Evolutionary conservation across 2,113 vertebrate species (phyloP).

Genomic region (Tinamus guttatus): DNA sequence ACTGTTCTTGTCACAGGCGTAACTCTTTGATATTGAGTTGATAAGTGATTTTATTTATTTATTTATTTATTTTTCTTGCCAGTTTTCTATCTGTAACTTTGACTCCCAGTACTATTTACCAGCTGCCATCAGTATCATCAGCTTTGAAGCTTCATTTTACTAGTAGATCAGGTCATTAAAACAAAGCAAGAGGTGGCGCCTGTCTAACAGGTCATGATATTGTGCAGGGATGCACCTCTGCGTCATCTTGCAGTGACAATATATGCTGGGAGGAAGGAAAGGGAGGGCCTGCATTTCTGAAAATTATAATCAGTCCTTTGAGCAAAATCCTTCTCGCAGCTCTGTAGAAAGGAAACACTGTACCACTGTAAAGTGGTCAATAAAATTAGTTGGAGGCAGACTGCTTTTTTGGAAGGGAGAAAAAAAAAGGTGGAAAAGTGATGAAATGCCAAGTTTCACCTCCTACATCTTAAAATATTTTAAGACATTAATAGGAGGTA

Average conservation of each 20-base stretch:
- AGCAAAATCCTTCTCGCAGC: neutral
- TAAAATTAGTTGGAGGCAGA: neutral
- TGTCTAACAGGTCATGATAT: conserved; percentile 44
- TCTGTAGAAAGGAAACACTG: neutral
- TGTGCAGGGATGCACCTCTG: conserved; percentile 9
- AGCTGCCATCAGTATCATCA: neutral
- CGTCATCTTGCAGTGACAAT: conserved; percentile 12
- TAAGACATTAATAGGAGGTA: neutral
- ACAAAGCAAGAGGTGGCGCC: neutral
- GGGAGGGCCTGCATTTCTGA: conserved; percentile 20
- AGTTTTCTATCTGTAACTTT: conserved; percentile 59
- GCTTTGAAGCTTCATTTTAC: conserved; percentile 33
- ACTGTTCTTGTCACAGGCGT: conserved; percentile 23
- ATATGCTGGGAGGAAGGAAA: neutral
- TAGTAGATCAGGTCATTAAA: neutral
- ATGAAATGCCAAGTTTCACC: neutral
- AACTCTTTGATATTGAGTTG: conserved; percentile 63
- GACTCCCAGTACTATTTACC: conserved; percentile 48
- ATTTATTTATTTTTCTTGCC: conserved; percentile 22
- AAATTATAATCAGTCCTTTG: neutral
- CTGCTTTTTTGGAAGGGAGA: neutral
- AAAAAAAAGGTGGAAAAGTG: neutral
- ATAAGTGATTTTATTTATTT: neutral
- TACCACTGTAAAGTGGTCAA: neutral
- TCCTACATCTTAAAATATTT: neutral